Percentiles rank a stretch among this genome's conserved stretches.
Conservation (phyloP, 2,113 vertebrate species). For the Anguilla japonica region DNA sequence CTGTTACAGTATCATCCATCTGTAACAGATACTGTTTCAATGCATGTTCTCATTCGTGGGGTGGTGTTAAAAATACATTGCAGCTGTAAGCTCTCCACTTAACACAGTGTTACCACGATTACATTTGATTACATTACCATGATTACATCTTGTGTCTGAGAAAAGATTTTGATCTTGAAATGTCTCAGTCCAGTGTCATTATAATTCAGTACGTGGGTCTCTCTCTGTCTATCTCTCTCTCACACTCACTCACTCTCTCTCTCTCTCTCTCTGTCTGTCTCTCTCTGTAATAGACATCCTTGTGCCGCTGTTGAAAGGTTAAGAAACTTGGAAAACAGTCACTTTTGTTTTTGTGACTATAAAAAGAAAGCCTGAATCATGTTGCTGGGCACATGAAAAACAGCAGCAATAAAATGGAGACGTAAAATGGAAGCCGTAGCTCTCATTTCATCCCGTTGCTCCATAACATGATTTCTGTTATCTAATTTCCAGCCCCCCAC, state of each 20-base stretch:
- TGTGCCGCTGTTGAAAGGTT: not conserved
- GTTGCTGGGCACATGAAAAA: not conserved
- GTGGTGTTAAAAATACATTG: not conserved
- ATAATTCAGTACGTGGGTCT: not conserved
- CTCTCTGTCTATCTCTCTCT: too few relatives aligned
- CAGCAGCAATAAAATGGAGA: not conserved
- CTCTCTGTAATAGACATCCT: not conserved
- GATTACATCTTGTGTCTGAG: not conserved
- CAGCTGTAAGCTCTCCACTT: not conserved
- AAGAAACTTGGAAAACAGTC: not conserved
- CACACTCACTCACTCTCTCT: not conserved
- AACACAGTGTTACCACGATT: not conserved
- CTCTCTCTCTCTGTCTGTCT: not conserved
- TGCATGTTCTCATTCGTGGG: not conserved
- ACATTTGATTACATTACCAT: not conserved
- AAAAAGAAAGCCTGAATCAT: not conserved
- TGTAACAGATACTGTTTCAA: not conserved
- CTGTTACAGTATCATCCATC: not conserved
- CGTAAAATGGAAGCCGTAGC: not conserved
- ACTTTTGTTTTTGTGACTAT: not conserved
- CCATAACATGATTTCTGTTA: slow-evolving; percentile 16
- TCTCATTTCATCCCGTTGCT: slow-evolving; percentile 6
- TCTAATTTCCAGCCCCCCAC: not conserved
- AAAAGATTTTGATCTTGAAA: not conserved
- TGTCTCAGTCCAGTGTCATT: not conserved